Base-by-base conservation (phyloP, 2,888 invertebrate species). In the Troides helena region DNA sequence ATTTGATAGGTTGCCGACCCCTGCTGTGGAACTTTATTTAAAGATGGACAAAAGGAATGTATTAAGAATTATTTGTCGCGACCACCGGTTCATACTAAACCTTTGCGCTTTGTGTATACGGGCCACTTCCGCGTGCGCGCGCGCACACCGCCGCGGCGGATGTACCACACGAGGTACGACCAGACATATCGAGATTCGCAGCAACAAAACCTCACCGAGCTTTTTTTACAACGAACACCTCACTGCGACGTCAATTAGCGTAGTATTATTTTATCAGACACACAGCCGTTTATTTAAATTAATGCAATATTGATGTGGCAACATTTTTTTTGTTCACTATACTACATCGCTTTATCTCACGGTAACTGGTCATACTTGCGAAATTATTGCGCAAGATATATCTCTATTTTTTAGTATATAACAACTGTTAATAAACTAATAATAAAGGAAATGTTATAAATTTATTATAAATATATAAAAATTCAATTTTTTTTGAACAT, bases 191-290 rank as follows among this genome's bases (percentile, higher is more conserved):
- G 74, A 76, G 74, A 81, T 85, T 85, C 83, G 80, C 78, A 81
- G 84, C 85, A 86, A 80, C 76, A 72, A 73, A 65, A 63, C 71
- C 65, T 62, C 30, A 56, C 65, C 5, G 74, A 73, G 75, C 6
- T 53, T n/a, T 78, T 80, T 83, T 84, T 82, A 79, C 21, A 64
- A 73, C 77, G 79, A 81, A 83, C 78, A 75, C 75, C 81, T 82
- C 80, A 82, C 75, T 77, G 77, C 79, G 81, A 82, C 82, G 75
- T 79, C 76, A 78, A 78, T 72, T 75, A 71, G 74, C 67, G 70
- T 70, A 60, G 60, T 69, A 69, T 71, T 71, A 56, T 59, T 68
- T 60, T 60, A 64, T 62, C 57, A 57, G 39, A 62, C 30, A 58
- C 53, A 18, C 17, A 0, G 17, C n/a, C 53, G 18, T 53, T 8